Base-by-base conservation (phyloP, 2,888 invertebrate genomes). In the Andricus quercusramuli region DNA sequence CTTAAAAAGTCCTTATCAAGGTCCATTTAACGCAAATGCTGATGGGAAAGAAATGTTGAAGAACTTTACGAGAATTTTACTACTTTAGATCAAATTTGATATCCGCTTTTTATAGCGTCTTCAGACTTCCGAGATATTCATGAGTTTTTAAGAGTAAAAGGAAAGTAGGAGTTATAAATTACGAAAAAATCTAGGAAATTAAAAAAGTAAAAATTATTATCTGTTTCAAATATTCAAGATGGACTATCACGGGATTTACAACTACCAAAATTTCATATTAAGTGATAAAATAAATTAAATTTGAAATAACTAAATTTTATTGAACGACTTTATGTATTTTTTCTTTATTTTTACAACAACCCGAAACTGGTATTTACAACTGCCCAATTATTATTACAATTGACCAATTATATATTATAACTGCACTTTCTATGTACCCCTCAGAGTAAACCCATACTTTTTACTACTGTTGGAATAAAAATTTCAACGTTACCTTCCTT, bases 11-110 rank as follows among this genome's bases (percentile, higher is more conserved):
- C n/a, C 20, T 68, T 47, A 68, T 15, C 68, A 25, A 68, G 17
- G 41, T 68, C 41, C 41, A 32, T 20, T 41, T 15, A 41, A 41
- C 41, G 44, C 47, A 51, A 47, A 51, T 51, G 47, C 47, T 51
- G 68, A 70, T 70, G 47, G 44, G 47, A 70, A 70, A 70, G 68
- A 70, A 51, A 70, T 70, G 68, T 47, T 70, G 15, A 29, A 70
- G 47, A 70, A 70, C 25, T 70, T 70, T 70, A 70, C 47, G 68
- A 25, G 44, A 47, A 22, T 68, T 68, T 68, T 68, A 68, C 25
- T 22, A 47, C 68, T 22, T 3, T 22, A 67, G 67, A 67, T 67
- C 67, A 67, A 67, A 67, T 67, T 44, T 67, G 44, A 67, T 68
- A 68, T 29, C 29, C 8, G n/a, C 70, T 41, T 70, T 70, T 70